Conservation (phyloP, 2,888 invertebrate genomes). For the Amitus sp. region DNA sequence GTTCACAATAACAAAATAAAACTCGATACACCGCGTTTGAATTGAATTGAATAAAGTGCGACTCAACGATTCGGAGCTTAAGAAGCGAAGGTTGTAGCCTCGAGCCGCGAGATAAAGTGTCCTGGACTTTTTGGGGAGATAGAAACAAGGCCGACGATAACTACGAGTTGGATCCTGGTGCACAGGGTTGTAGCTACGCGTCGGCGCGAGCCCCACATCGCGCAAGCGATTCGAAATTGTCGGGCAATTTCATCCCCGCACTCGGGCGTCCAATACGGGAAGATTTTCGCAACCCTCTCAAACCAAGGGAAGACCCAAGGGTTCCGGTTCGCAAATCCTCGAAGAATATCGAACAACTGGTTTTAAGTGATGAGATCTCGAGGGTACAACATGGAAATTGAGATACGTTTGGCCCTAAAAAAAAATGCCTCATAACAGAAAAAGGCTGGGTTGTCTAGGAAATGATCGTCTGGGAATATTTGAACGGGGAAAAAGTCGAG, state of each 20-base stretch:
- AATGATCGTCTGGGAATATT: no score
- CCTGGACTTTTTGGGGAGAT: conserved; percentile 52
- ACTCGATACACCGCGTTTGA: background rate
- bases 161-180: conserved; percentile 44
- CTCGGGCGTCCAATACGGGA: conserved; percentile 38
- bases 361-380: no score
- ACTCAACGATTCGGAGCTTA: conserved; percentile 4
- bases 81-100: conserved; percentile 34
- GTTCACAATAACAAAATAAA: background rate
- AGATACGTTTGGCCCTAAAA: no score
- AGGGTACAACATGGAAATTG: no score
- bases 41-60: conserved; percentile 1
- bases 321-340: background rate
- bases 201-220: conserved; percentile 53
- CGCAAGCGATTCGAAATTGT: conserved; percentile 48
- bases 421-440: no score
- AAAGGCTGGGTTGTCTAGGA: no score
- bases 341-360: no score
- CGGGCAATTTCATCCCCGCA: conserved; percentile 50
- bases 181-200: conserved; percentile 43
- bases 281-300: conserved; percentile 36
- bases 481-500: no score
- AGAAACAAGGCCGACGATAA: conserved; percentile 47
- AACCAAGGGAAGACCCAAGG: conserved; percentile 17
- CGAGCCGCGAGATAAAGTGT: conserved; percentile 49